Conservation (phyloP, 2,888 invertebrate genomes). For the Drosophila merina region DNA sequence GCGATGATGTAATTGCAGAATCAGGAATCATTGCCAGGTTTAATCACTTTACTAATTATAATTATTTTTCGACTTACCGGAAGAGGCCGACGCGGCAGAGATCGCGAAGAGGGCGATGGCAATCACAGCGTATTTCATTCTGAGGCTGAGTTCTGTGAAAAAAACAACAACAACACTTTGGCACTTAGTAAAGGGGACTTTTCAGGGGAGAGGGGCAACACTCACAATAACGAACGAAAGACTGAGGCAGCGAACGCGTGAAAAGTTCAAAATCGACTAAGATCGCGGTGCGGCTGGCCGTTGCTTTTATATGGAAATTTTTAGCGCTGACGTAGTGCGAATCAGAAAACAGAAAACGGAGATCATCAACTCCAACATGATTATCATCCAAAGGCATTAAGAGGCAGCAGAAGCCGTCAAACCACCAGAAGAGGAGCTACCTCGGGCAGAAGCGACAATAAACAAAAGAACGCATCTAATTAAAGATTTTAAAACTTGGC, state of each 20-base stretch:
- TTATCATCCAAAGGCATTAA: constrained; percentile 4
- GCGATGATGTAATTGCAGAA: constrained; percentile 41
- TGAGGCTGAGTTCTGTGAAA: constrained; percentile 41
- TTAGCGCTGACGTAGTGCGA: constrained; percentile 63
- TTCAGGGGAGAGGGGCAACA: constrained; percentile 19
- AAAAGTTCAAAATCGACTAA: constrained; percentile 68
- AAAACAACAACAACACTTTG: constrained; percentile 11
- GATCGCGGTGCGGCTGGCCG: constrained; percentile 45
- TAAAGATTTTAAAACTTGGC: constrained; percentile 5
- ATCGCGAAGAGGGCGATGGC: constrained; percentile 59
- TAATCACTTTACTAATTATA: constrained; percentile 15
- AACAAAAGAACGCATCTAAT: constrained; percentile 25
- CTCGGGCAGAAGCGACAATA: constrained; percentile 29
- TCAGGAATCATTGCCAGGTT: not conserved
- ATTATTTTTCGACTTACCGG: constrained; percentile 65
- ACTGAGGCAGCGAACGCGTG: constrained; percentile 71
- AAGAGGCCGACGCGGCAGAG: constrained; percentile 62
- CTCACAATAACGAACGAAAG: constrained; percentile 68
- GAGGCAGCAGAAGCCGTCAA: constrained; percentile 41
- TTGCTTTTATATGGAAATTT: constrained; percentile 77
- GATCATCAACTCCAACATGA: constrained; percentile 22
- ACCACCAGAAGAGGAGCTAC: constrained; percentile 23
- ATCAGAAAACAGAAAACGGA: constrained; percentile 9
- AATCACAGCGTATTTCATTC: constrained; percentile 70
- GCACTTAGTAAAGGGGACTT: constrained; percentile 12